Evolutionary conservation across 2,888 invertebrate genomes (phyloP), one percentile per base, ranked within the genome.

Genomic region (Leuctra nigra): DNA sequence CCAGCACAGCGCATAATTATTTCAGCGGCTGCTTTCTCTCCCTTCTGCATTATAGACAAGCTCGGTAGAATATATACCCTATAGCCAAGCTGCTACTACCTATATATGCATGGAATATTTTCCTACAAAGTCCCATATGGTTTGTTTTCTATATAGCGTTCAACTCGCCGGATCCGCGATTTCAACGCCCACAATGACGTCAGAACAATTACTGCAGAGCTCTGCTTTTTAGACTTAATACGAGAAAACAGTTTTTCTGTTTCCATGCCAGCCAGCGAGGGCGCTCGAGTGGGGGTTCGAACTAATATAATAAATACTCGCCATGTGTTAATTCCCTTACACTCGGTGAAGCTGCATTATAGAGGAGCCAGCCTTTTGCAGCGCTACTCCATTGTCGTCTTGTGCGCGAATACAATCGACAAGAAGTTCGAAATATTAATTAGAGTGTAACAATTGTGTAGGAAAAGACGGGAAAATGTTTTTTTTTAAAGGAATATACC

Each of bases 11-110:
- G 54, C 61, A 61, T 61, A 59, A 61, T 61, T 61, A 61, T 61
- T 61, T 61, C 61, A 61, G 48, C 59, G 58, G 35, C 54, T 54
- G 59, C 61, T 59, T 59, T 61, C 61, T 61, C 61, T 58, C 59
- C 54, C 58, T 55, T 35, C 38, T 59, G 61, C 61, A 59, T 61
- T 59, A 59, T 59, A 61, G 46, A 61, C 57, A 61, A 50, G 35
- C 35, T 50, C 33, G 61, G 60, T 60, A 56, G 60, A 60, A 60
- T 56, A 59, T 54, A 56, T 53, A 11, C 29, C 6, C 29, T 25
- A 22, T 39, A 54, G 53, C 24, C 44, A 54, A 54, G 44, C 54
- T 50, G 50, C 50, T 50, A 18, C 50, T 50, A n/a, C 50, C 50
- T 50, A 50, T 25, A 55, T 55, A 55, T 55, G 55, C 55, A 55